These are phyloP conservation scores for Pterostichus niger DNA, from an alignment of 2,888 invertebrate genomes.

Conservation along the genomic window DNA sequence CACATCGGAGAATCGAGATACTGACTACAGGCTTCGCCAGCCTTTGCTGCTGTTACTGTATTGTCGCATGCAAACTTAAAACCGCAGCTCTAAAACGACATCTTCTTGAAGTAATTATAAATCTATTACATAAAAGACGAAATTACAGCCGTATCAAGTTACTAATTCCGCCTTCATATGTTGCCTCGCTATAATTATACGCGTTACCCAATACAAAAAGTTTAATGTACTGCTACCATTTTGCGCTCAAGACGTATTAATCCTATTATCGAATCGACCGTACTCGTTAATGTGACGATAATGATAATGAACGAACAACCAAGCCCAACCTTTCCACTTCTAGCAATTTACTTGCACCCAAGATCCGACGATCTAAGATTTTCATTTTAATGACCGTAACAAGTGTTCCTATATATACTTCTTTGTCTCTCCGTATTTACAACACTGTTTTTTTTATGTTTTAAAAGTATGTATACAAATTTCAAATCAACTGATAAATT, in stretches of 20 bases:
- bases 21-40: not conserved
- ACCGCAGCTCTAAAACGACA: constrained; percentile 61
- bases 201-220: constrained; percentile 22
- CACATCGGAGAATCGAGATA: constrained; percentile 15
- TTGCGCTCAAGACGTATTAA: constrained; percentile 5
- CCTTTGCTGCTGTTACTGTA: constrained; percentile 21
- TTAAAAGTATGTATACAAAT: too few species aligned
- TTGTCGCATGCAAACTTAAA: constrained; percentile 56
- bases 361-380: too few species aligned
- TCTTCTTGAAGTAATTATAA: constrained; percentile 64
- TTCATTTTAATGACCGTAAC: too few species aligned
- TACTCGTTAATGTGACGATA: constrained; percentile 11
- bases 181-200: constrained; percentile 48
- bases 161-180: constrained; percentile 49
- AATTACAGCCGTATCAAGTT: constrained; percentile 60
- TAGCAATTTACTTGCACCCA: too few species aligned
- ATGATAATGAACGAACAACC: not conserved
- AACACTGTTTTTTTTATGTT: too few species aligned
- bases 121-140: constrained; percentile 56
- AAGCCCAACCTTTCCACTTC: too few species aligned
- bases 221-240: not conserved
- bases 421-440: too few species aligned
- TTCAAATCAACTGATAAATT: too few species aligned
- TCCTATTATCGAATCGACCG: constrained; percentile 9
- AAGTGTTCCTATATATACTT: too few species aligned